Conservation (phyloP, 2,888 invertebrate genomes). For the Cryptocephalus moraei region DNA sequence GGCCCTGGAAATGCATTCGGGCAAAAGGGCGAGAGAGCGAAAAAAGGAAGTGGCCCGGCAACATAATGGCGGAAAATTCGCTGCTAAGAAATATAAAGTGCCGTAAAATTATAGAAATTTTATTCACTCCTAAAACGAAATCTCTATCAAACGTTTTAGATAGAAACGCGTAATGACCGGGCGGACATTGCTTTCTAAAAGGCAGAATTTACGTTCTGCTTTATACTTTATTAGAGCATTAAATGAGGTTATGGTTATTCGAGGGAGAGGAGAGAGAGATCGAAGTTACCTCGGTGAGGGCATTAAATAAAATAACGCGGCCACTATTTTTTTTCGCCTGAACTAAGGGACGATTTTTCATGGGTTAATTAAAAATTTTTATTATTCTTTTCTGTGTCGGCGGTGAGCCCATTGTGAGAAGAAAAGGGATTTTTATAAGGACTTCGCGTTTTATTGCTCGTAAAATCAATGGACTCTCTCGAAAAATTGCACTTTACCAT, state of each 20-base stretch:
- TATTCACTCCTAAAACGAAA: slow-evolving; percentile 28
- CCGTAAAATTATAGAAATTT: slow-evolving; percentile 37
- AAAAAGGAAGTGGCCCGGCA: slow-evolving; percentile 27
- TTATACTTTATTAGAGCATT: neutral
- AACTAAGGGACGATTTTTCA: neutral
- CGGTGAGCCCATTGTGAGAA: neutral
- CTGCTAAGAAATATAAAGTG: slow-evolving; percentile 33
- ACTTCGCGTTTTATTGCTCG: neutral
- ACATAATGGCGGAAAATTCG: slow-evolving; percentile 35
- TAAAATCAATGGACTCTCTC: neutral
- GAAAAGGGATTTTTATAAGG: neutral
- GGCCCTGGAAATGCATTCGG: slow-evolving; percentile 14
- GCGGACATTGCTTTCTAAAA: slow-evolving; percentile 4
- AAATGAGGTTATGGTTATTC: neutral
- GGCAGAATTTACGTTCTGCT: neutral
- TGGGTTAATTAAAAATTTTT: neutral
- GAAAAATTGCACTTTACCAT: too few species aligned
- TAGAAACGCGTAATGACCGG: slow-evolving; percentile 27
- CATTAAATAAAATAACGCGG: neutral
- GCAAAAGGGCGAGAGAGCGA: slow-evolving; percentile 14
- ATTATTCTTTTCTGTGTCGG: neutral
- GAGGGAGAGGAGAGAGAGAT: neutral
- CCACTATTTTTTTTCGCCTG: neutral
- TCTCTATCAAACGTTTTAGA: slow-evolving; percentile 31
- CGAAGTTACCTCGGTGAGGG: neutral